Conservation (phyloP, 2,797 vertebrate genomes). For the Zenarchopterus dispar region DNA sequence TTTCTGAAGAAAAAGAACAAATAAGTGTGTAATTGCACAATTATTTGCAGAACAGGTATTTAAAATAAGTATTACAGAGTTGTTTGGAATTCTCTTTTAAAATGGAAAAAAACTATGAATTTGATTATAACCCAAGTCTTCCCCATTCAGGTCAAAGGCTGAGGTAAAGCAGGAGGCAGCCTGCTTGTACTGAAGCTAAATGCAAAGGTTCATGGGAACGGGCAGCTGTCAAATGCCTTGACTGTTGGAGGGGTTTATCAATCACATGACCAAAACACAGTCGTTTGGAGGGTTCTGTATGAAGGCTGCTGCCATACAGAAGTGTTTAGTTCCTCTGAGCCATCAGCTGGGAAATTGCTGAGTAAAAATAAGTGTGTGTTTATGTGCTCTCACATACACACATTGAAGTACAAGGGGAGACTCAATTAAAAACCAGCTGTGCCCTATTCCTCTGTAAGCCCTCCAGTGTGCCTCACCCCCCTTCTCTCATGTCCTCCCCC, state of each 20-base stretch:
- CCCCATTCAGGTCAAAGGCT: conserved; percentile 39
- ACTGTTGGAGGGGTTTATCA: conserved; percentile 61
- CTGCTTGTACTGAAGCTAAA: conserved; percentile 30
- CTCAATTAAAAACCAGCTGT: conserved; percentile 87
- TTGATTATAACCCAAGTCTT: conserved; percentile 10
- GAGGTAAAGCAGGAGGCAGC: conserved; percentile 24
- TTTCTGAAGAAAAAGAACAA: conserved; percentile 19
- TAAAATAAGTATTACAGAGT: conserved; percentile 8
- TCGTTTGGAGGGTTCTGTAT: conserved; percentile 32
- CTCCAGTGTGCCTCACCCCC: conserved; percentile 60
- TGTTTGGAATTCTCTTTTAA: conserved; percentile 16
- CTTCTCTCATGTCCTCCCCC: conserved; percentile 57
- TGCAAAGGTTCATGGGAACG: conserved; percentile 46
- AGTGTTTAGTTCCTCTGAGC: conserved; percentile 63
- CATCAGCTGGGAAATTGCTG: conserved; percentile 82
- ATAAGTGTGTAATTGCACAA: conserved; percentile 17
- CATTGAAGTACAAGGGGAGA: conserved; percentile 53
- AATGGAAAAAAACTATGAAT: conserved; percentile 2
- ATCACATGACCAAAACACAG: conserved; percentile 54
- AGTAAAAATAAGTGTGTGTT: conserved; percentile 70
- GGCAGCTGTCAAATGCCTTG: conserved; percentile 55
- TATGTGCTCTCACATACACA: conserved; percentile 25
- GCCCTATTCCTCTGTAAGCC: conserved; percentile 76
- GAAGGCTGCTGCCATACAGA: conserved; percentile 52
- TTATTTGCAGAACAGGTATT: conserved; percentile 14